Evolutionary conservation across 2,888 invertebrate species (phyloP).

Genomic region (Eupsilia transversa): DNA sequence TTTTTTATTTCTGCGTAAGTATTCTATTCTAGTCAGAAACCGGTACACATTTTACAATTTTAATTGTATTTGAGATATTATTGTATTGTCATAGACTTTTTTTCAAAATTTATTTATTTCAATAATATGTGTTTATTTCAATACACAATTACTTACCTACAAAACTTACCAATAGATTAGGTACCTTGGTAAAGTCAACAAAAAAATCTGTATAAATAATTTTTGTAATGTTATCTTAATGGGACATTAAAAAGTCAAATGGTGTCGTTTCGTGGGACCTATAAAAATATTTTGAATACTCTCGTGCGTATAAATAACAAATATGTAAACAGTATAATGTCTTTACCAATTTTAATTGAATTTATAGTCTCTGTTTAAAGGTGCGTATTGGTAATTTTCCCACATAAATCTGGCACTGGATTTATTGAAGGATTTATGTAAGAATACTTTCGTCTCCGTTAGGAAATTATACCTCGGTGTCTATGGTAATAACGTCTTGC

Average conservation of each 20-base stretch:
- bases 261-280: slow-evolving; percentile 56
- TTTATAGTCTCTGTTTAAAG: slow-evolving; percentile 23
- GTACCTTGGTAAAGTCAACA: slow-evolving; percentile 29
- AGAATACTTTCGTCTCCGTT: slow-evolving; percentile 22
- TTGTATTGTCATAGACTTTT: no score
- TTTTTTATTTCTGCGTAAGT: neutral
- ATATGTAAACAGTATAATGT: slow-evolving; percentile 23
- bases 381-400: slow-evolving; percentile 8
- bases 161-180: neutral
- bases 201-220: slow-evolving; percentile 50
- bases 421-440: slow-evolving; percentile 24
- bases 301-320: slow-evolving; percentile 37
- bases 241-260: slow-evolving; percentile 68
- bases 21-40: neutral
- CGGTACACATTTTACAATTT: neutral
- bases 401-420: slow-evolving; percentile 19
- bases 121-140: no score
- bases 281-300: slow-evolving; percentile 60
- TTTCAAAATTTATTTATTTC: no score
- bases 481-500: slow-evolving; percentile 15
- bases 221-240: slow-evolving; percentile 70
- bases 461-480: slow-evolving; percentile 8
- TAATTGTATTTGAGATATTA: neutral
- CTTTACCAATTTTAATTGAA: slow-evolving; percentile 28
- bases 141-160: neutral